A percentile compares a stretch with the other conserved stretches of the same genome.
phyloP scores from a whole-genome alignment of 2,113 vertebrate species.

The Peromyscus californicus region DNA sequence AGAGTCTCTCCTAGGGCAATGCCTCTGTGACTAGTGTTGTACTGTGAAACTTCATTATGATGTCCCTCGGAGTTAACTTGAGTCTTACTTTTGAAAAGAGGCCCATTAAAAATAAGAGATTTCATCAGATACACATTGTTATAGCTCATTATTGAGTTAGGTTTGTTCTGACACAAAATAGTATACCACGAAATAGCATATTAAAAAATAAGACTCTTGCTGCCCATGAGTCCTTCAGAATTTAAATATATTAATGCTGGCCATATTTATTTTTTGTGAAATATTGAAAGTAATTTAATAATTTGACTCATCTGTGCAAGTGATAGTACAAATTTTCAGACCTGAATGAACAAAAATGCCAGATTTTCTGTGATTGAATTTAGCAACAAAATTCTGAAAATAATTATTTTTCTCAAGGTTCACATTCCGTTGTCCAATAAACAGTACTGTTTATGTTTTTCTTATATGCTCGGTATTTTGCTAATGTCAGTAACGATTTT shows the following conservation, averaged over 20 bases:
- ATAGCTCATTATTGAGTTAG: constrained; percentile 7
- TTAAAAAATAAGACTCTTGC: background rate
- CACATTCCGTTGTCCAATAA: background rate
- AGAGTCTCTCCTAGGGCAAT: constrained; percentile 59
- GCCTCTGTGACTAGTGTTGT: constrained; percentile 65
- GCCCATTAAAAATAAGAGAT: background rate
- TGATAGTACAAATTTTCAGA: constrained; percentile 36
- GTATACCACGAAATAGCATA: background rate
- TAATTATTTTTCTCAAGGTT: constrained; percentile 35
- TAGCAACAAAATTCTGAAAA: constrained; percentile 51
- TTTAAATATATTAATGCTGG: constrained; percentile 35
- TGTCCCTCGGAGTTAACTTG: constrained; percentile 58
- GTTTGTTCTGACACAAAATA: background rate
- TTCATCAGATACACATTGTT: constrained; percentile 39
- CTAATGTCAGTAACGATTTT: constrained; percentile 22
- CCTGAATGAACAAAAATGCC: background rate
- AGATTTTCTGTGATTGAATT: constrained; percentile 25
- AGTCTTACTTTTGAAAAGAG: constrained; percentile 53
- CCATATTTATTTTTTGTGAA: constrained; percentile 28
- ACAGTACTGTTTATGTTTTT: constrained; percentile 38
- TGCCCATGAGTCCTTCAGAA: background rate
- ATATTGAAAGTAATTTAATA: background rate
- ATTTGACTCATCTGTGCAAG: background rate
- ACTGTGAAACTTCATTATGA: constrained; percentile 76
- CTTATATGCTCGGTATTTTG: background rate